Evolutionary conservation across 2,113 vertebrate genomes (phyloP), one percentile per base, ranked within the genome.

Genomic region (Cyrtonyx montezumae): DNA sequence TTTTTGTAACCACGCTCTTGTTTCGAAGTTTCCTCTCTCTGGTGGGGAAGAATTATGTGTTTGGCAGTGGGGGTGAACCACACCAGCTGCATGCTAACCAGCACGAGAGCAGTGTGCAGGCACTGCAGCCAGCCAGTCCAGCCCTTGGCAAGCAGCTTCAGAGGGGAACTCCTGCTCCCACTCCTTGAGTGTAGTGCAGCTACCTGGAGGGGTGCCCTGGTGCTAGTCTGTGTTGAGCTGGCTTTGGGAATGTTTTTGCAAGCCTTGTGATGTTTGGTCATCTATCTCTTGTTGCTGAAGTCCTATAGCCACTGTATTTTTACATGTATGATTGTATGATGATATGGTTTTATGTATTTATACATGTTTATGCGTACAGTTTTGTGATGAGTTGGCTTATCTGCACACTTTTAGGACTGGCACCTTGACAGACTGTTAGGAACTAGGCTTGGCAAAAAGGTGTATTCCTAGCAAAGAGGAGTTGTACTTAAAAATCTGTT

Each of bases 1-100:
- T 37, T 37, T 37, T 37, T 37, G 37, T 37, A 94, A 95, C 94
- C 71, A 89, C 85, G 84, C 63, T 69, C 93, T 89, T 79, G 42
- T 94, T 95, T 65, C 73, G 71, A 93, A 96, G 59, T 94, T 94
- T 95, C 58, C 71, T 92, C 71, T 96, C 90, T 90, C 49, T 40
- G 46, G 63, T 0, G 0, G 94, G 84, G 65, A 71, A 91, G 87
- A 95, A 94, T 93, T 85, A 91, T 73, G 42, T 77, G 85, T 69
- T 93, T 96, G 91, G 87, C 90, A 94, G 82, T 62, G 70, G 51
- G 3, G 9, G 48, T 62, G 84, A 91, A 37, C 71, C 13, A 1
- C 84, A 70, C 63, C 71, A 91, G 79, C 67, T 77, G 90, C 90
- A 93, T 95, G 87, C 90, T 93, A 96, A 96, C 46, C 14, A 92